Percentiles rank a stretch among this genome's conserved stretches.
phyloP scores from a whole-genome alignment of 2,797 vertebrate species.

The Argentina silus region DNA sequence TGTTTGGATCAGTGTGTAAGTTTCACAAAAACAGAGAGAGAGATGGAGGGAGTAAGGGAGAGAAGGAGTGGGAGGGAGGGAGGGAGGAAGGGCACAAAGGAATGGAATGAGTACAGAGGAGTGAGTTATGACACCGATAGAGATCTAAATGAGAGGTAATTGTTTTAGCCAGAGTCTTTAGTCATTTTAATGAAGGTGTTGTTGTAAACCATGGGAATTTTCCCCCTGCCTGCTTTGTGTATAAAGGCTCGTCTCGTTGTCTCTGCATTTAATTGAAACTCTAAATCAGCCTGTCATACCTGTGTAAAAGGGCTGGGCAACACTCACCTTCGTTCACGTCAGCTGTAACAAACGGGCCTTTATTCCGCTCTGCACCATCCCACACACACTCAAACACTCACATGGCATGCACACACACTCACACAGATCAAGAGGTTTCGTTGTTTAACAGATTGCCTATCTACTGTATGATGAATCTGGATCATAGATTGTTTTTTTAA shows the following conservation, averaged over 20 bases:
- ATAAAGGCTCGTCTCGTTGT: not conserved
- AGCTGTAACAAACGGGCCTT: slow-evolving; percentile 54
- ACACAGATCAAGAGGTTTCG: not conserved
- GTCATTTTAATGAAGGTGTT: slow-evolving; percentile 29
- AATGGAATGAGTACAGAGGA: slow-evolving; percentile 3
- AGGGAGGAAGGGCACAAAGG: not conserved
- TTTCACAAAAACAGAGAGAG: slow-evolving; percentile 12
- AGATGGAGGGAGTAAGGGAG: not conserved
- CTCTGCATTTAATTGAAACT: slow-evolving; percentile 51
- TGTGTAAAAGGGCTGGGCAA: slow-evolving; percentile 45
- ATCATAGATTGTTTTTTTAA: too few relatives aligned
- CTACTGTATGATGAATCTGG: too few relatives aligned
- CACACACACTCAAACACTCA: slow-evolving; percentile 9
- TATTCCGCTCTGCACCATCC: slow-evolving; percentile 41
- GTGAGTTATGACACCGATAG: slow-evolving; percentile 47
- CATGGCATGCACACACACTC: not conserved
- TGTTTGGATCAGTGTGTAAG: slow-evolving; percentile 49
- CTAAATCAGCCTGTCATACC: slow-evolving; percentile 60
- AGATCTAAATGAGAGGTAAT: slow-evolving; percentile 49
- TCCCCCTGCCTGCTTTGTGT: slow-evolving; percentile 19
- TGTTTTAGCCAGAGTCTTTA: slow-evolving; percentile 37
- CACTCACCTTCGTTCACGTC: slow-evolving; percentile 33
- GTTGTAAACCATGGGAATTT: slow-evolving; percentile 22
- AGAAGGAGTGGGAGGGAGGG: not conserved
- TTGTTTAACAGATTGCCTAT: too few relatives aligned